Percentiles rank a stretch among this genome's conserved stretches.
phyloP scores from a whole-genome alignment of 2,888 invertebrate genomes.

The Spilosoma lubricipeda region DNA sequence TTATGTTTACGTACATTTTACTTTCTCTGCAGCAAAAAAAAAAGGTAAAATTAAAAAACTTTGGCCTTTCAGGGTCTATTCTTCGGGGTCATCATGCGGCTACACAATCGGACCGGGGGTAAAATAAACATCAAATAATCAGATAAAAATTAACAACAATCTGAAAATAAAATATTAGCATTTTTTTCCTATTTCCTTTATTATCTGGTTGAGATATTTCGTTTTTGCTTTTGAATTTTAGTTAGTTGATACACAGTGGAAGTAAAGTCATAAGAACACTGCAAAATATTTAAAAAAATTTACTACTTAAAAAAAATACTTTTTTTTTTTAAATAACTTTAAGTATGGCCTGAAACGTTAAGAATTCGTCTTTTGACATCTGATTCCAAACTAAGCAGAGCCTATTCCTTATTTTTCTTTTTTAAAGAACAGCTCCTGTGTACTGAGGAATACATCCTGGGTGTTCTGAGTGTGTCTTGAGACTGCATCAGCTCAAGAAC shows the following conservation, averaged over 20 bases:
- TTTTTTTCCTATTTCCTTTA: constrained; percentile 5
- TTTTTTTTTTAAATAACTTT: too few species aligned
- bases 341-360: background rate
- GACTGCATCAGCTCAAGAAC: too few species aligned
- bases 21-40: constrained; percentile 82
- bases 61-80: constrained; percentile 59
- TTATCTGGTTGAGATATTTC: constrained; percentile 9
- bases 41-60: constrained; percentile 52
- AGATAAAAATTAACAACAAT: constrained; percentile 57
- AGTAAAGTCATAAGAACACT: background rate
- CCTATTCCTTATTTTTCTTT: too few species aligned
- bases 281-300: too few species aligned
- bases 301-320: too few species aligned
- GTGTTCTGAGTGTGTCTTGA: too few species aligned
- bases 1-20: constrained; percentile 76
- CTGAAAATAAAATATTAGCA: constrained; percentile 58
- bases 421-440: too few species aligned
- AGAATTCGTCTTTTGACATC: background rate
- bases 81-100: constrained; percentile 64
- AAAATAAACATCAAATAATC: constrained; percentile 55
- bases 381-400: too few species aligned
- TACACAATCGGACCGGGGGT: constrained; percentile 46
- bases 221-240: constrained; percentile 48
- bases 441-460: too few species aligned
- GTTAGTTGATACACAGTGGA: background rate